These are phyloP conservation scores for Vandiemenella viatica DNA, from an alignment of 2,888 invertebrate species.

Conservation along the genomic window DNA sequence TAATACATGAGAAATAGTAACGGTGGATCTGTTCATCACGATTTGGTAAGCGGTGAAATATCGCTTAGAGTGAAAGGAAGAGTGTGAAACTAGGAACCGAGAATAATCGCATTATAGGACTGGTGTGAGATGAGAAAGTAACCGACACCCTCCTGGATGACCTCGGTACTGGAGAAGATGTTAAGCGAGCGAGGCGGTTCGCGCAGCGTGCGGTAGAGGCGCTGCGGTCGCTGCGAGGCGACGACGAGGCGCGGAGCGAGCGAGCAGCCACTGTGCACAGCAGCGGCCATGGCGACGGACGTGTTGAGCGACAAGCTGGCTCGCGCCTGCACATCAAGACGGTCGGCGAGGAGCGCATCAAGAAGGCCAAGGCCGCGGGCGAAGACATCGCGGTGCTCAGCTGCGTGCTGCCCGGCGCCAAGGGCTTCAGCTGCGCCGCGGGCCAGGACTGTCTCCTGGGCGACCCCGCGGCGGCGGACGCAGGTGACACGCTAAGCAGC, in stretches of 20 bases:
- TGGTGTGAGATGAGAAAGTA: no score
- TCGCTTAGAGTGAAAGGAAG: no score
- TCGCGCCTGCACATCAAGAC: constrained; percentile 60
- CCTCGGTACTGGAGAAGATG: no score
- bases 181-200: no score
- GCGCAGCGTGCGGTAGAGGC: no score
- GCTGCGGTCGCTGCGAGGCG: background rate
- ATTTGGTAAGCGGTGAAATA: no score
- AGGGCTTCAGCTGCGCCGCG: constrained; percentile 54
- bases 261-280: background rate
- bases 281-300: constrained; percentile 49
- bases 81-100: no score
- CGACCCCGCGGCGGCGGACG: constrained; percentile 57
- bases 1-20: no score
- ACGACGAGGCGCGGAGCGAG: background rate
- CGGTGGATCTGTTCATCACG: no score
- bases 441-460: constrained; percentile 61
- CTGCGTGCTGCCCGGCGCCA: constrained; percentile 55
- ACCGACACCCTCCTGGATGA: no score
- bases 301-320: constrained; percentile 60
- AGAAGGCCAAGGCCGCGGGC: constrained; percentile 63
- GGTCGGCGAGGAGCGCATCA: constrained; percentile 67
- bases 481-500: no score
- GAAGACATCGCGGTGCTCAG: constrained; percentile 78
- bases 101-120: no score